Evolutionary conservation across 2,888 invertebrate species (phyloP), one percentile per base, ranked within the genome.

Genomic region (Eupelmus urozonus): DNA sequence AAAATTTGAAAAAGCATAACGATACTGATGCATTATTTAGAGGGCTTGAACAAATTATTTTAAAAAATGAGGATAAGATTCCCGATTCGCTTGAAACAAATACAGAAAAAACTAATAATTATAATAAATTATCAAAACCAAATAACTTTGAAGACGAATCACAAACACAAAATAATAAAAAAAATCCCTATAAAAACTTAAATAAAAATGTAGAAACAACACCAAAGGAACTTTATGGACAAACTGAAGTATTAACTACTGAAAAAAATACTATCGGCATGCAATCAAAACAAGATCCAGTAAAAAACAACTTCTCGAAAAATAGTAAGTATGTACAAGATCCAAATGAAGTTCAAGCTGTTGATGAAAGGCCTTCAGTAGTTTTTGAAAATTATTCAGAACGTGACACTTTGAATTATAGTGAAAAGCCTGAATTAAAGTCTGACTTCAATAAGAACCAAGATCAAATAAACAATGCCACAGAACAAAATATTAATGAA

Each of bases 281-380:
- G 18, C 40, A 20, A 45, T 25, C 20, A 23, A 18, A 62, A 42
- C 13, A 23, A 45, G 7, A 63, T 13, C n/a, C n/a, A 20, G 16
- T 42, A 18, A 42, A 34, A 42, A 34, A 45, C 20, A 45, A 45
- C 5, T 25, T n/a, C n/a, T n/a, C n/a, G n/a, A n/a, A n/a, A n/a
- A n/a, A n/a, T n/a, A n/a, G n/a, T n/a, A n/a, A n/a, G n/a, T n/a
- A n/a, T 25, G 23, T 25, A 25, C 27, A 42, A 45, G 42, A 45
- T 25, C 13, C 2, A 45, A 42, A 45, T 63, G 16, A 25, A 40
- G 45, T 76, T 11, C 72, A 78, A 42, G 66, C 72, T 0, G 62
- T 76, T 0, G 66, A 80, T 49, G 63, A 75, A 7, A 62, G 29
- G 5, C 80, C 73, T 40, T n/a, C 11, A 7, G 4, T 55, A 16